Evolutionary conservation across 2,797 vertebrate species (phyloP).

Genomic region (Poecile montanus): DNA sequence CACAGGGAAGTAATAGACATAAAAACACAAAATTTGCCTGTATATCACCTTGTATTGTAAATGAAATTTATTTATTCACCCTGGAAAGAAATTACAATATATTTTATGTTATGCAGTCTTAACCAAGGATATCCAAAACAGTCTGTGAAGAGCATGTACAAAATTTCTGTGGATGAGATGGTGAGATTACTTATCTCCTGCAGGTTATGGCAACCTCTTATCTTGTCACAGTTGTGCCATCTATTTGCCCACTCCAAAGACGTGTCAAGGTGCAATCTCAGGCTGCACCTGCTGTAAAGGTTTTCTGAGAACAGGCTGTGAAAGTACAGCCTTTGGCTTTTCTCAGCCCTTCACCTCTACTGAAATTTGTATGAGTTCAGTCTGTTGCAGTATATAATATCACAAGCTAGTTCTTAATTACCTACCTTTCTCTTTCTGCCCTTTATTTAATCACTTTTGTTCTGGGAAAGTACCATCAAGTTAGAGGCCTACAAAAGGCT

Average conservation of each 20-base stretch:
- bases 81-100: not conserved
- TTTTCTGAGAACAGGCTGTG: not conserved
- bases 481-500: not conserved
- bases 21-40: not conserved
- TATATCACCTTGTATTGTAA: not conserved
- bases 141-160: not conserved
- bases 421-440: not conserved
- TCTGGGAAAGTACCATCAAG: not conserved
- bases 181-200: not conserved
- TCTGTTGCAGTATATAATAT: not conserved
- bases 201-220: not conserved
- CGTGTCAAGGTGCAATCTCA: not conserved
- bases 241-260: not conserved
- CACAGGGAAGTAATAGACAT: not conserved
- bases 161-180: not conserved
- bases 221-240: not conserved
- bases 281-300: not conserved
- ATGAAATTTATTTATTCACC: not conserved
- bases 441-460: not conserved
- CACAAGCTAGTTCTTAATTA: not conserved
- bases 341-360: not conserved
- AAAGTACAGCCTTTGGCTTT: not conserved
- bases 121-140: not conserved
- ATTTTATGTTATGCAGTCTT: not conserved
- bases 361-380: not conserved